Conservation (phyloP, 2,113 vertebrate genomes). For the Cyprinodon variegatus region DNA sequence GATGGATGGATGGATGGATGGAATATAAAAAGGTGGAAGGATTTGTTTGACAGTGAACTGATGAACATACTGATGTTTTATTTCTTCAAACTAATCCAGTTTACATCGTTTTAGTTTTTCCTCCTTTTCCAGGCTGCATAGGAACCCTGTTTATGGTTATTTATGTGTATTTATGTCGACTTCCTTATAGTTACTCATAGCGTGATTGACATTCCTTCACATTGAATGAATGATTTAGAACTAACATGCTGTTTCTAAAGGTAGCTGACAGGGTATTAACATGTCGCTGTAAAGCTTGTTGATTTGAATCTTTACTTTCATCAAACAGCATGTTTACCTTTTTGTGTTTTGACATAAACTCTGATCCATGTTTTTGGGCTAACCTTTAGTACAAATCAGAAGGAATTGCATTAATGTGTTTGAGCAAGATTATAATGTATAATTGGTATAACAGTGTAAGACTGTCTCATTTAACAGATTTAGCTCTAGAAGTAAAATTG, state of each 20-base stretch:
- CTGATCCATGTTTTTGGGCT: neutral
- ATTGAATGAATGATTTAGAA: slow-evolving; percentile 2
- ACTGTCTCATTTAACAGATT: neutral
- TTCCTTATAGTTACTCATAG: neutral
- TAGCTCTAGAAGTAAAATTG: neutral
- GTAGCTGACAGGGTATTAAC: neutral
- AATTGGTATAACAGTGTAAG: neutral
- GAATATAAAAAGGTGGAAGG: no score
- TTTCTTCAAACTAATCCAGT: no score
- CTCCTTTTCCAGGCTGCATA: neutral
- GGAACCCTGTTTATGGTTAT: neutral
- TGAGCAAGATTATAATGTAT: neutral
- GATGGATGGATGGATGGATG: neutral
- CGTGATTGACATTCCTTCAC: neutral
- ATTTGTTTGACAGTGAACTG: no score
- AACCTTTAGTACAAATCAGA: neutral
- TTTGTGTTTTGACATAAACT: neutral
- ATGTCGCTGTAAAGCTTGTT: neutral
- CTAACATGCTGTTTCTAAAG: neutral
- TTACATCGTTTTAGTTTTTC: no score
- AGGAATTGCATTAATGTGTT: neutral
- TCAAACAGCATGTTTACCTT: neutral
- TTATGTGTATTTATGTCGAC: neutral
- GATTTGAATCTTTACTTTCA: neutral
- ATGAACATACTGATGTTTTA: no score